phyloP scores from a whole-genome alignment of 2,797 vertebrate genomes.

The Galago senegalensis region DNA sequence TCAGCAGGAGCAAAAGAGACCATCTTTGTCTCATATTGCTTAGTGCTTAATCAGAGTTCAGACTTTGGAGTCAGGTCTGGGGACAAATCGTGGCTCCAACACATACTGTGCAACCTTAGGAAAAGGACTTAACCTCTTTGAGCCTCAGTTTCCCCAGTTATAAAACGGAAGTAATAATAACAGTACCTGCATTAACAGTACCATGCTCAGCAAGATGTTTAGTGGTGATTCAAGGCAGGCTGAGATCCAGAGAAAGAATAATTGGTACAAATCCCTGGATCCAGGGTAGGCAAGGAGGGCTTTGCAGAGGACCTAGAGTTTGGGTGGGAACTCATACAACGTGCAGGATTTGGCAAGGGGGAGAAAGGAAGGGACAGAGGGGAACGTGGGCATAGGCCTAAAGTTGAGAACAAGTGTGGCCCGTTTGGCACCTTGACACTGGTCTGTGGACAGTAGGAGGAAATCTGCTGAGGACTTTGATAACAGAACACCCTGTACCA shows the following conservation, averaged over 20 bases:
- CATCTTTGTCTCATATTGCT: neutral
- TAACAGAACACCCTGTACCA: neutral
- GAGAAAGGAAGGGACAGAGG: neutral
- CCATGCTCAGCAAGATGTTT: neutral
- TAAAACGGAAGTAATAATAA: neutral
- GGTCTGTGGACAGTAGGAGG: neutral
- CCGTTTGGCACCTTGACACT: neutral
- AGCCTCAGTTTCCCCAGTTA: slow-evolving; percentile 7
- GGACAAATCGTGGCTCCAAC: neutral
- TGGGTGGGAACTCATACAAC: neutral
- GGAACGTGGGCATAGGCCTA: fast-evolving
- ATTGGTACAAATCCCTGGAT: neutral
- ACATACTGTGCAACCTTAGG: neutral
- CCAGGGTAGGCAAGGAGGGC: neutral
- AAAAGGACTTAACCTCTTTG: neutral
- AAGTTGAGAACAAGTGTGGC: neutral
- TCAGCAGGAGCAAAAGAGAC: neutral
- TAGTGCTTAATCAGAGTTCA: neutral
- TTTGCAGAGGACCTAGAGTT: neutral
- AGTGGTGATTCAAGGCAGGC: neutral
- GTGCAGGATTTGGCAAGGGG: neutral
- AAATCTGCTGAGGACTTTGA: neutral
- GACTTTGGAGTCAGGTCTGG: neutral
- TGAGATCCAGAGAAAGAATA: neutral
- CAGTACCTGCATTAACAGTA: neutral